phyloP scores from a whole-genome alignment of 1,140 invertebrate genomes.

The Araneus ventricosus region DNA sequence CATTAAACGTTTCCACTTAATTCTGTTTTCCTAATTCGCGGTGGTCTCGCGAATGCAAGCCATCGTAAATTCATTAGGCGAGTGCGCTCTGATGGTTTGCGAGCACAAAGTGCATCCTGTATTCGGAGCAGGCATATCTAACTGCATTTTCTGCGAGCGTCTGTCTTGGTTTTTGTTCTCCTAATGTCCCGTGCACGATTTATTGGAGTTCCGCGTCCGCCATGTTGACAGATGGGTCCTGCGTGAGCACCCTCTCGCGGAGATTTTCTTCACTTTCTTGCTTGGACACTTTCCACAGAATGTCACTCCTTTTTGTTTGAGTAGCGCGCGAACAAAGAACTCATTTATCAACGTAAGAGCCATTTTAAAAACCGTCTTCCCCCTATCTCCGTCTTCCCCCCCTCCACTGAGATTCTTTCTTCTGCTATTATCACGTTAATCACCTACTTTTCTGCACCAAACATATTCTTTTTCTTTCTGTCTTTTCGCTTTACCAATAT shows the following conservation, averaged over 20 bases:
- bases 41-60: conserved; percentile 53
- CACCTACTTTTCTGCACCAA: conserved; percentile 21
- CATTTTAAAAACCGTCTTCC: neutral
- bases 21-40: conserved; percentile 64
- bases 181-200: conserved; percentile 69
- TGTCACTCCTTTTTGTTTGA: conserved; percentile 22
- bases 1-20: conserved; percentile 5
- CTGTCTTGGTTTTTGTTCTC: conserved; percentile 68
- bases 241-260: conserved; percentile 65
- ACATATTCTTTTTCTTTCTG: neutral
- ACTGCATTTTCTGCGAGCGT: conserved; percentile 66
- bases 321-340: conserved; percentile 56
- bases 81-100: neutral
- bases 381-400: neutral
- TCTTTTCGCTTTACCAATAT: neutral
- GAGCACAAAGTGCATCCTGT: conserved; percentile 58
- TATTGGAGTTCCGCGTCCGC: conserved; percentile 71
- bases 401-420: conserved; percentile 47
- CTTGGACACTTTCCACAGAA: conserved; percentile 73
- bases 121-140: conserved; percentile 73
- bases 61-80: conserved; percentile 69
- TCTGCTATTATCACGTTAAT: conserved; percentile 53
- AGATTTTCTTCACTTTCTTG: conserved; percentile 71
- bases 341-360: conserved; percentile 66
- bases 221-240: conserved; percentile 68